Percentiles rank a stretch among this genome's conserved stretches.
phyloP scores from a whole-genome alignment of 2,888 invertebrate genomes.

The Hydraecia micacea region DNA sequence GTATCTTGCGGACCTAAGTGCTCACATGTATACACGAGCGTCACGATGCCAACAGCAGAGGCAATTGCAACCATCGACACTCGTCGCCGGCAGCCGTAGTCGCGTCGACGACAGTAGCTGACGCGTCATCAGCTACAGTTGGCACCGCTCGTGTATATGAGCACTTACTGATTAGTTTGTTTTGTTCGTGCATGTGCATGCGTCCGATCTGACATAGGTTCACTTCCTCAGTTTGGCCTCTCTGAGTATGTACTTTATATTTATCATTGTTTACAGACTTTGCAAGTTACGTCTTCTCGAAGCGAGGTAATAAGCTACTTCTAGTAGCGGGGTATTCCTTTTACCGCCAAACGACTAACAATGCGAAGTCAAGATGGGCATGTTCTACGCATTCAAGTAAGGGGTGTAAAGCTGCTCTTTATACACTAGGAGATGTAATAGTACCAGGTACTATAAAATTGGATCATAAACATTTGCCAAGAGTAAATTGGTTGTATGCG shows the following conservation, averaged over 20 bases:
- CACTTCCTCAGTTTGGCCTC: background rate
- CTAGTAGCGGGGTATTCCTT: conserved; percentile 38
- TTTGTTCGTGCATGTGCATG: background rate
- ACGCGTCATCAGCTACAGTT: too few species aligned
- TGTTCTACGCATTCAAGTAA: conserved; percentile 36
- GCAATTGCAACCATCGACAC: too few species aligned
- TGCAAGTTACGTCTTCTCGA: conserved; percentile 37
- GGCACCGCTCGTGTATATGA: too few species aligned
- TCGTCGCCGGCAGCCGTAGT: too few species aligned
- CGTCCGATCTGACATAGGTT: background rate
- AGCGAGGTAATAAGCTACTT: conserved; percentile 33
- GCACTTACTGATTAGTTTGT: background rate
- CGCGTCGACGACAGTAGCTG: too few species aligned
- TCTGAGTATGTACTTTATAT: background rate
- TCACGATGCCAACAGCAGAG: too few species aligned
- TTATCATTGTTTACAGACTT: conserved; percentile 22
- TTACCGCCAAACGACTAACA: conserved; percentile 25
- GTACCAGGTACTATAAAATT: conserved; percentile 16
- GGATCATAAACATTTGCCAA: conserved; percentile 18
- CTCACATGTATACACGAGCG: too few species aligned
- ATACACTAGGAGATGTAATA: conserved; percentile 14
- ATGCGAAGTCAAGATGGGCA: conserved; percentile 31
- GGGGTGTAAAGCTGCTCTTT: conserved; percentile 33
- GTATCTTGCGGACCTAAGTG: background rate
- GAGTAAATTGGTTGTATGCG: conserved; percentile 36